phyloP scores from a whole-genome alignment of 2,888 invertebrate species.

The Oeneis ivallda region DNA sequence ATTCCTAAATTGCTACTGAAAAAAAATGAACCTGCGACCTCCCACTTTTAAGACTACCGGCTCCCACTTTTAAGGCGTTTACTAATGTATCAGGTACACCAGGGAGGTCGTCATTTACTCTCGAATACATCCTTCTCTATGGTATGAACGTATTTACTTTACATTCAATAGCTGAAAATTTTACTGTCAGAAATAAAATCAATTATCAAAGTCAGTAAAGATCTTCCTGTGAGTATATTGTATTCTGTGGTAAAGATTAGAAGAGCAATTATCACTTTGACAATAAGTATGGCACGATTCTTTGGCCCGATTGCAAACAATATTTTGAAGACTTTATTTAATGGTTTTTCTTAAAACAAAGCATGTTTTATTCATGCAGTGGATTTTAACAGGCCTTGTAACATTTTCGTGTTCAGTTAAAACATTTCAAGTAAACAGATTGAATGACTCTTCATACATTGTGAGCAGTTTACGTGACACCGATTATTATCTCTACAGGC shows the following conservation, averaged over 20 bases:
- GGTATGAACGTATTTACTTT: no score
- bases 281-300: no score
- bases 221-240: no score
- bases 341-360: slow-evolving; percentile 41
- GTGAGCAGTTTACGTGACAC: slow-evolving; percentile 61
- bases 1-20: no score
- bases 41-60: no score
- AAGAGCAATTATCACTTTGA: slow-evolving; percentile 13
- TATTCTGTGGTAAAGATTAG: no score
- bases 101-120: no score
- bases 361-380: slow-evolving; percentile 54
- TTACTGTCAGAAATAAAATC: neutral
- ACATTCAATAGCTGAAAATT: neutral
- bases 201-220: neutral
- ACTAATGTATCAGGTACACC: no score
- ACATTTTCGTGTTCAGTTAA: slow-evolving; percentile 52
- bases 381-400: slow-evolving; percentile 50
- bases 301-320: slow-evolving; percentile 15
- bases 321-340: slow-evolving; percentile 31
- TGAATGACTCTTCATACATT: slow-evolving; percentile 64
- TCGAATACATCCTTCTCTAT: no score
- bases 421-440: slow-evolving; percentile 64
- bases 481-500: slow-evolving; percentile 43
- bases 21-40: no score
- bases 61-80: no score